phyloP scores from a whole-genome alignment of 2,797 vertebrate genomes.

The Galago senegalensis region DNA sequence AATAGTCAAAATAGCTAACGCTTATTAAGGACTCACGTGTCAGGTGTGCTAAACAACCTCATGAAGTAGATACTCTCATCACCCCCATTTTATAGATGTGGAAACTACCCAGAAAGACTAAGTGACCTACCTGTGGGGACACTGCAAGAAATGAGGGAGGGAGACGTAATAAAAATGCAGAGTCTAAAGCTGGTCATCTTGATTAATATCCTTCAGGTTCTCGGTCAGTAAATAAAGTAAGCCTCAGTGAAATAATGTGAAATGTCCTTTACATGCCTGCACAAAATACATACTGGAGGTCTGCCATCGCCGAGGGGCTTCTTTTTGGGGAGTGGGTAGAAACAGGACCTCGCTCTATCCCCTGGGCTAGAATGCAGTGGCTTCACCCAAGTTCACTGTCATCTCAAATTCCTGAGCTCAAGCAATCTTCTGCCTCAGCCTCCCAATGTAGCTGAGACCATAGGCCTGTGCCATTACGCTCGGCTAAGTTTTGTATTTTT shows the following conservation, averaged over 20 bases:
- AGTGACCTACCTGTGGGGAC: neutral
- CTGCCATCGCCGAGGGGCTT: neutral
- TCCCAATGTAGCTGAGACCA: neutral
- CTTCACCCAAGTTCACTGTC: neutral
- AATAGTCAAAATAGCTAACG: neutral
- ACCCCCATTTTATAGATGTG: neutral
- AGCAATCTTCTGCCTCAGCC: neutral
- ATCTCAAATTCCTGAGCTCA: neutral
- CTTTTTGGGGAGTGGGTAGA: neutral
- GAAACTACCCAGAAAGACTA: constrained; percentile 4
- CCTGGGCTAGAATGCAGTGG: neutral
- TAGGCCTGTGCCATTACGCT: neutral
- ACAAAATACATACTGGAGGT: neutral
- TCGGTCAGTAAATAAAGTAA: neutral
- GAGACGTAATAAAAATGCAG: neutral
- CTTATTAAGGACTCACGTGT: neutral
- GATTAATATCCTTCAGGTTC: neutral
- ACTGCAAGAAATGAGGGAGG: neutral
- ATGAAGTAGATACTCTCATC: neutral
- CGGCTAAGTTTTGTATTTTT: too few species aligned
- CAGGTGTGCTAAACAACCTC: neutral
- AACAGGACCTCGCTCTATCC: too few species aligned
- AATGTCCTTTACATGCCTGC: neutral
- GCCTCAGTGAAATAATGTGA: neutral
- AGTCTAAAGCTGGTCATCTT: neutral